phyloP scores from a whole-genome alignment of 2,113 vertebrate species.

The Nestor notabilis region DNA sequence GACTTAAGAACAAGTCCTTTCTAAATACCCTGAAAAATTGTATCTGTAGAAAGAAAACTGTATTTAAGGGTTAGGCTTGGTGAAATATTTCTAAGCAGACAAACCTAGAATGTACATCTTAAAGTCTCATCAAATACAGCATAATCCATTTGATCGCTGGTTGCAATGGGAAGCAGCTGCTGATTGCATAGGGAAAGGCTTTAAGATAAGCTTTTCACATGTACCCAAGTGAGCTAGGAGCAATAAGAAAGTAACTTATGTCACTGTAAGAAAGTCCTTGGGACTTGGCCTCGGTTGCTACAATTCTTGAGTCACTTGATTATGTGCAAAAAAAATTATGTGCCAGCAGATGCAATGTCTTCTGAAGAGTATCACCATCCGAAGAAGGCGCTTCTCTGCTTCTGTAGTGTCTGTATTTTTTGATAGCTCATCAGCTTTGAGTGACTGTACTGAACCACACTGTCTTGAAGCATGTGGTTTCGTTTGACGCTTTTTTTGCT shows the following conservation, averaged over 20 bases:
- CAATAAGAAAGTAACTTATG: background rate
- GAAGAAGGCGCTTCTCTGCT: background rate
- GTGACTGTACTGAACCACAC: background rate
- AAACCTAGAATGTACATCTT: background rate
- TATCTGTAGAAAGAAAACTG: background rate
- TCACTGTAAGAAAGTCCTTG: background rate
- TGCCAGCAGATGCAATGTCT: background rate
- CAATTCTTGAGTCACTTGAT: background rate
- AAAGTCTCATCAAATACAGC: background rate
- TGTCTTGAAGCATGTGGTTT: background rate
- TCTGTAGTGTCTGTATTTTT: background rate
- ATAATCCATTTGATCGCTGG: background rate
- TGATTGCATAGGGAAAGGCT: background rate
- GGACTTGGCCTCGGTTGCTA: background rate
- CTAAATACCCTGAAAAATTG: background rate
- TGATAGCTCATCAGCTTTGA: background rate
- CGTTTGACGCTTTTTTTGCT: background rate
- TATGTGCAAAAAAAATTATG: background rate
- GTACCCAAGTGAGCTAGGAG: background rate
- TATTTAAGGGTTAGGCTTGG: background rate
- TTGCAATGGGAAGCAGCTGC: background rate
- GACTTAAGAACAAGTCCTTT: background rate
- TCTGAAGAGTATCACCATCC: background rate
- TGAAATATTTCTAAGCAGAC: background rate
- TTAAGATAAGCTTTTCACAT: background rate